A percentile compares a stretch with the other conserved stretches of the same genome.
Evolutionary conservation across 2,888 invertebrate genomes (phyloP).

Genomic region (Apotomis turbidana): DNA sequence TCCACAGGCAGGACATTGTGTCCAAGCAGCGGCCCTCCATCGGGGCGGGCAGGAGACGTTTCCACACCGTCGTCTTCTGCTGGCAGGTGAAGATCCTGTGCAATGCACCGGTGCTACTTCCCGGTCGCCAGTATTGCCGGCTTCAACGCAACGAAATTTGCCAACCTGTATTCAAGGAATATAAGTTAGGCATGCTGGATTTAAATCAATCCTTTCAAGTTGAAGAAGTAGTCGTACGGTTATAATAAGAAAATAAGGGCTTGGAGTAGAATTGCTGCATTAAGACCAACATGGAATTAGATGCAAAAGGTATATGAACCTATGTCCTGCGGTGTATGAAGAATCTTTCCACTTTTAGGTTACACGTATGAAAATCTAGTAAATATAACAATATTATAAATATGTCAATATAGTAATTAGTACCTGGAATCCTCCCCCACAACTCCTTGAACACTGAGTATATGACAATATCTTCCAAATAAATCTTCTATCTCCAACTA

Average conservation of each 20-base stretch:
- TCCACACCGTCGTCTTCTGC: slow-evolving; percentile 86
- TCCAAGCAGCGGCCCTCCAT: slow-evolving; percentile 92
- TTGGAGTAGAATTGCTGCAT: too few species aligned
- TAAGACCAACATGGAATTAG: too few species aligned
- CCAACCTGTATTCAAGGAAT: slow-evolving; percentile 81
- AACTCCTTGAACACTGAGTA: slow-evolving; percentile 90
- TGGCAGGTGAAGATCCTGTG: slow-evolving; percentile 85
- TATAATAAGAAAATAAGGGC: too few species aligned
- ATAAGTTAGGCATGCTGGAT: background rate
- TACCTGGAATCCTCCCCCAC: slow-evolving; percentile 91
- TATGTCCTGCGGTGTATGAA: too few species aligned
- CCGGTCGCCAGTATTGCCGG: slow-evolving; percentile 85
- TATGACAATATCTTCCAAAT: slow-evolving; percentile 92
- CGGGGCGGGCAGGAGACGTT: slow-evolving; percentile 91
- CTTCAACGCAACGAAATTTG: slow-evolving; percentile 88
- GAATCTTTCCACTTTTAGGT: too few species aligned
- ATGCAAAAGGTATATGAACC: too few species aligned
- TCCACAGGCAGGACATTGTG: slow-evolving; percentile 90
- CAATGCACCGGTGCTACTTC: slow-evolving; percentile 80
- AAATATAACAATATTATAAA: too few species aligned
- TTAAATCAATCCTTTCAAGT: too few species aligned
- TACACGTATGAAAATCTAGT: too few species aligned
- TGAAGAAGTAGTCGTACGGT: too few species aligned
- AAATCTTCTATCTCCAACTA: slow-evolving; percentile 80
- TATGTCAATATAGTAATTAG: too few species aligned